A percentile compares a stretch with the other conserved stretches of the same genome.
Conservation (phyloP, 2,888 invertebrate genomes). For the Lomographa bimaculata region DNA sequence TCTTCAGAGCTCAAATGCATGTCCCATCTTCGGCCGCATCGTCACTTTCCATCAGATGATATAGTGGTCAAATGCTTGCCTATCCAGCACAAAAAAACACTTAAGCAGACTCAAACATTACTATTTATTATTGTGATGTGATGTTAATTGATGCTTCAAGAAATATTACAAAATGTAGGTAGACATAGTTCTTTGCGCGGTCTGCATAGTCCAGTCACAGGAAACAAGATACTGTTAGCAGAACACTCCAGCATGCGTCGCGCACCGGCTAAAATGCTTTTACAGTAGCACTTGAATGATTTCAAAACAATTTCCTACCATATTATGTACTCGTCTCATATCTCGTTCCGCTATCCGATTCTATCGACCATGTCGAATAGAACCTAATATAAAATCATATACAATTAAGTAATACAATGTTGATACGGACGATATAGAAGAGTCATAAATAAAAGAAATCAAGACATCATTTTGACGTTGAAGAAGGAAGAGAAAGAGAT, state of each 20-base stretch:
- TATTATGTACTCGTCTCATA: no score
- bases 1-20: no score
- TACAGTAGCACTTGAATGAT: slow-evolving; percentile 5
- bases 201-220: slow-evolving; percentile 13
- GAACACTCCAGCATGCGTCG: slow-evolving; percentile 39
- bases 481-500: slow-evolving; percentile 20
- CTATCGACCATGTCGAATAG: slow-evolving; percentile 1
- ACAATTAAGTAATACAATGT: slow-evolving; percentile 14
- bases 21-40: no score
- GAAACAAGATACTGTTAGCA: slow-evolving; percentile 59
- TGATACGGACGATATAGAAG: slow-evolving; percentile 14
- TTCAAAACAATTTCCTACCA: slow-evolving; percentile 9
- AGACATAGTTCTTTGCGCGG: neutral
- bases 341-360: slow-evolving; percentile 2
- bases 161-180: no score
- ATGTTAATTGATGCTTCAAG: no score
- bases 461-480: slow-evolving; percentile 6
- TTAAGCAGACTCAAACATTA: no score
- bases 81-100: no score
- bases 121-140: no score
- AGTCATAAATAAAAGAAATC: slow-evolving; percentile 19
- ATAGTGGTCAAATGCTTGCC: no score
- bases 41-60: no score
- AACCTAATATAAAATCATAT: slow-evolving; percentile 1
- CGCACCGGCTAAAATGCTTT: slow-evolving; percentile 5